Conservation (phyloP, 1,140 invertebrate species). For the Aphelenchoides fujianensis region DNA sequence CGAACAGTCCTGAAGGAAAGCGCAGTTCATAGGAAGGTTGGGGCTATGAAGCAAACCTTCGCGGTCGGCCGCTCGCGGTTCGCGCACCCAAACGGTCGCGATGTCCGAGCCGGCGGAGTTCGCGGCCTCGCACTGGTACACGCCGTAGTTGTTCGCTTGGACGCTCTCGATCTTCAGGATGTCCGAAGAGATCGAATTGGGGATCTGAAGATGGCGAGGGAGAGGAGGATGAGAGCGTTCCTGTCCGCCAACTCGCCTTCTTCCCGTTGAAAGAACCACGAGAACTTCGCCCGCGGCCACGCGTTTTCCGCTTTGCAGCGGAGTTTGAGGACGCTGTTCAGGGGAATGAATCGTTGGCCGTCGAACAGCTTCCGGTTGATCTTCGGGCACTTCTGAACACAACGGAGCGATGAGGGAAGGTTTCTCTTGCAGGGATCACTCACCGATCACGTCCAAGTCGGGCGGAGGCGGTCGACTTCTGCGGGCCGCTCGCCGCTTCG, state of each 20-base stretch:
- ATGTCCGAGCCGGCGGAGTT: conserved; percentile 85
- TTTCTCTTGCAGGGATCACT: background rate
- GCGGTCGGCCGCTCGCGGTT: background rate
- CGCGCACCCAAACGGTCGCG: conserved; percentile 59
- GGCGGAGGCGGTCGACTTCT: background rate
- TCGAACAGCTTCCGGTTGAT: conserved; percentile 15
- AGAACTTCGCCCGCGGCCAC: conserved; percentile 50
- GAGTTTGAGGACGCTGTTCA: conserved; percentile 27
- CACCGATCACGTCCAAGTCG: conserved; percentile 16
- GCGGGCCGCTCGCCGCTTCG: conserved; percentile 6
- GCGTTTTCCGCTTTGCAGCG: conserved; percentile 33
- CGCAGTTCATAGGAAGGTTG: too few relatives aligned
- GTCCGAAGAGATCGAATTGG: conserved; percentile 68
- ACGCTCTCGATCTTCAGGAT: conserved; percentile 78
- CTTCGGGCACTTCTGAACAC: conserved; percentile 17
- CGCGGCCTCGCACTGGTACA: conserved; percentile 87
- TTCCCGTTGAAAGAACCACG: conserved; percentile 50
- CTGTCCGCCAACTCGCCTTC: conserved; percentile 35
- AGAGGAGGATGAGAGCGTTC: conserved; percentile 20
- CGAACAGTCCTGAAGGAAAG: too few relatives aligned
- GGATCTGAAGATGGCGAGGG: conserved; percentile 10
- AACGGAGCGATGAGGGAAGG: background rate
- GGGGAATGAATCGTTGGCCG: conserved; percentile 1
- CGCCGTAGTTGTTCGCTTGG: conserved; percentile 80
- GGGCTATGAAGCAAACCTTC: background rate